Conservation (phyloP, 1,140 invertebrate genomes). For the Meloidogyne hapla region DNA sequence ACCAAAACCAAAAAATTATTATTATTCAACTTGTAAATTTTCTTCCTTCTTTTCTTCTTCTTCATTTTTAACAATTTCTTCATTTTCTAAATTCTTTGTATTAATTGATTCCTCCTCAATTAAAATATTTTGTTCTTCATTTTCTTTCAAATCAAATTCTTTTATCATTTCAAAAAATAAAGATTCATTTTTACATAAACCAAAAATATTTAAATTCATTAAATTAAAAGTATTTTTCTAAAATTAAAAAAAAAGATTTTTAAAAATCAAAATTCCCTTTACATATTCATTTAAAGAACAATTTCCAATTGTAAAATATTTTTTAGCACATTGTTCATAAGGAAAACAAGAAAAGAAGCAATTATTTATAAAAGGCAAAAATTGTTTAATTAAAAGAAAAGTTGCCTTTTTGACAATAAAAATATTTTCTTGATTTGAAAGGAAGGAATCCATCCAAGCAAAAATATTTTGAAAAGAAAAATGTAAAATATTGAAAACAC, state of each 20-base stretch:
- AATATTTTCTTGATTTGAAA: slow-evolving; percentile 20
- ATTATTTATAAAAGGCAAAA: slow-evolving; percentile 50
- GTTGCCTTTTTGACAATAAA: slow-evolving; percentile 37
- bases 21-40: background rate
- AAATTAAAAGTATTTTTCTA: slow-evolving; percentile 8
- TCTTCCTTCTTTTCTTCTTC: background rate
- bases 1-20: no score
- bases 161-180: slow-evolving; percentile 9
- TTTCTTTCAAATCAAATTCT: slow-evolving; percentile 9
- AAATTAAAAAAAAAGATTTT: slow-evolving; percentile 3
- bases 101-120: background rate
- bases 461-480: slow-evolving; percentile 43
- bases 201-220: slow-evolving; percentile 4
- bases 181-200: slow-evolving; percentile 17
- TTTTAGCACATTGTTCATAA: slow-evolving; percentile 29
- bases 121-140: background rate
- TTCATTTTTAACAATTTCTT: background rate
- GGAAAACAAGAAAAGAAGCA: slow-evolving; percentile 52
- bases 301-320: slow-evolving; percentile 27
- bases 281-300: slow-evolving; percentile 49
- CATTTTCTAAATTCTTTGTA: background rate
- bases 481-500: slow-evolving; percentile 39
- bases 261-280: slow-evolving; percentile 8
- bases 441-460: slow-evolving; percentile 43
- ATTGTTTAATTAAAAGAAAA: slow-evolving; percentile 39